Base-by-base conservation (phyloP, 2,888 invertebrate genomes). In the Neoascia interrupta region DNA sequence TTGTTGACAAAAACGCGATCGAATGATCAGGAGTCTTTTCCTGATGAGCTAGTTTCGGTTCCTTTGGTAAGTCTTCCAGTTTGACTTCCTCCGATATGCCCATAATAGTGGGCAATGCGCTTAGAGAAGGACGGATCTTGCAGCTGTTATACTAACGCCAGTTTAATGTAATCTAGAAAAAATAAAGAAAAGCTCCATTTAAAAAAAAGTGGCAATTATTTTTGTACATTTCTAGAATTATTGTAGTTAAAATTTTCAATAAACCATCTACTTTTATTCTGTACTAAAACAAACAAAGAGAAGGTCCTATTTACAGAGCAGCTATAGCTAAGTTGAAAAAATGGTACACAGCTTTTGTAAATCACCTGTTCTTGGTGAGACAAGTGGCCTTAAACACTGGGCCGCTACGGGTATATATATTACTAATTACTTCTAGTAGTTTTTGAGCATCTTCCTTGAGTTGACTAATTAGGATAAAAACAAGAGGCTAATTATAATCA, bases 11-110 rank as follows among this genome's bases (percentile, higher is more conserved):
- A 82, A 84, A 86, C 13, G 90, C 89, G 1, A 82, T 82, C 75
- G 83, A 83, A 83, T 92, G 88, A 68, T 91, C 91, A 19, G 88
- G 88, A 81, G 85, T 86, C 68, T 85, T 86, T 85, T 87, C 87
- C 84, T 87, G 87, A 84, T 88, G 88, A 82, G 87, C 86, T 85
- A 87, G 76, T 84, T 87, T 87, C 83, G 86, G 87, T 87, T 88
- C 88, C 85, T 88, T 88, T 83, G 86, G 87, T 86, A 87, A 81
- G 84, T 89, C 88, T 85, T 89, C 89, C 85, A 89, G 87, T 83
- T 89, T 89, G 84, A 89, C 86, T 84, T 89, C 89, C 85, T 89
- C 89, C 82, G 89, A 89, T 87, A 89, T 89, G 87, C 89, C 89
- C 89, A 89, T 89, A 88, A 87, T 87, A 72, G 54, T 61, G 79